Evolutionary conservation across 2,113 vertebrate species (phyloP).

Genomic region (Ailurus styani): DNA sequence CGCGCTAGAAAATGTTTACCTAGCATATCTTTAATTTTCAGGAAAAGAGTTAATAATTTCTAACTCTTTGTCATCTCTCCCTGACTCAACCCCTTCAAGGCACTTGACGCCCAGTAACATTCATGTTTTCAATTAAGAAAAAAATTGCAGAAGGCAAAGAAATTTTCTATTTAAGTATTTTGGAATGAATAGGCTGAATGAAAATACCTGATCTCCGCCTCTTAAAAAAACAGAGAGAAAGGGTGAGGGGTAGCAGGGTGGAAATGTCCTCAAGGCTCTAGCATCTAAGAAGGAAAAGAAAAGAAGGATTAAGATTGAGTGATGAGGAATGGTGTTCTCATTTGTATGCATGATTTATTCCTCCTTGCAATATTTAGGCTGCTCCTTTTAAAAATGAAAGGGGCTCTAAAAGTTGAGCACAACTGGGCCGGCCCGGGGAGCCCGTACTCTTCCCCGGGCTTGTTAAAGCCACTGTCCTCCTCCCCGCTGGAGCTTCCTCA

Average conservation of each 20-base stretch:
- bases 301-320: not conserved
- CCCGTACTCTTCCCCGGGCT: fast-evolving
- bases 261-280: not conserved
- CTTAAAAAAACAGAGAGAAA: not conserved
- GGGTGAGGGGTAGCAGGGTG: no score
- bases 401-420: not conserved
- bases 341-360: not conserved
- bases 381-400: not conserved
- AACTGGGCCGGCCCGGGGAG: not conserved
- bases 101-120: not conserved
- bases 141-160: not conserved
- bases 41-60: not conserved
- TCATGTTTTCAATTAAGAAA: not conserved
- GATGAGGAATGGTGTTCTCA: not conserved
- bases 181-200: not conserved
- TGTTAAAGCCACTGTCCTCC: not conserved
- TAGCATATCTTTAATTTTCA: not conserved
- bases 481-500: not conserved
- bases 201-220: not conserved
- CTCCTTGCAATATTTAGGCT: not conserved
- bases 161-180: not conserved
- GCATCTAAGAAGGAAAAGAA: not conserved
- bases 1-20: not conserved
- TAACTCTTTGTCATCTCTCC: not conserved
- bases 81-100: not conserved